A percentile compares a stretch with the other conserved stretches of the same genome.
Evolutionary conservation across 1,140 invertebrate species (phyloP).

Genomic region (Sweltsa coloradensis): DNA sequence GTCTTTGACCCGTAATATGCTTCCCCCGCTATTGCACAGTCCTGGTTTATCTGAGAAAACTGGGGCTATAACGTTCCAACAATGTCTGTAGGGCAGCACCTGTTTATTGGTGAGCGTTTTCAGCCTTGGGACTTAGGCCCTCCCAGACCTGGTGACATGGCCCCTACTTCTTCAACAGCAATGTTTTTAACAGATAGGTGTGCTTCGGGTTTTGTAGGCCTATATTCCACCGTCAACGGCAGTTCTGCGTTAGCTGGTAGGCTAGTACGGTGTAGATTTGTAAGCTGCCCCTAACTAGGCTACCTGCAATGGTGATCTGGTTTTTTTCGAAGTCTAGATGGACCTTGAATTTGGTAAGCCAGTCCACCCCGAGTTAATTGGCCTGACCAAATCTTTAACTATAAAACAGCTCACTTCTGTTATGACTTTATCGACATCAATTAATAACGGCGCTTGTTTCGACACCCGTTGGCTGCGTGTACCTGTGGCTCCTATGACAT

Average conservation of each 20-base stretch:
- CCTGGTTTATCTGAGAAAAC: not conserved
- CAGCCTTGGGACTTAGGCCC: too few species aligned
- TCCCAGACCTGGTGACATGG: too few species aligned
- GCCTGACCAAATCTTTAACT: not conserved
- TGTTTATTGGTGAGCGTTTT: too few species aligned
- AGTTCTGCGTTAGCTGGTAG: not conserved
- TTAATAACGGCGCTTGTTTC: not conserved
- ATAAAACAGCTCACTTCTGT: not conserved
- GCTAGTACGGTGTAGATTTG: not conserved
- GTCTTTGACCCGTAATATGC: constrained; percentile 8
- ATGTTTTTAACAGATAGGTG: not conserved
- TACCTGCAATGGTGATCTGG: not conserved
- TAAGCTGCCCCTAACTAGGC: not conserved
- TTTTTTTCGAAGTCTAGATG: not conserved
- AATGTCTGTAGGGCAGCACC: too few species aligned
- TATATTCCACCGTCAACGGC: not conserved
- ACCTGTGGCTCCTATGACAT: not conserved
- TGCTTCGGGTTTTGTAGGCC: not conserved
- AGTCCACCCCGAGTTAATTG: not conserved
- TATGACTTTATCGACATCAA: not conserved
- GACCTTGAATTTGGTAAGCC: not conserved
- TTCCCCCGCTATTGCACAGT: not conserved
- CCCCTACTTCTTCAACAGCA: not conserved
- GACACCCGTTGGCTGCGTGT: not conserved
- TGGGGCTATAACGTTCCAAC: too few species aligned